Evolutionary conservation across 2,888 invertebrate genomes (phyloP), one percentile per base, ranked within the genome.

Genomic region (Lepeophtheirus nordmannii): DNA sequence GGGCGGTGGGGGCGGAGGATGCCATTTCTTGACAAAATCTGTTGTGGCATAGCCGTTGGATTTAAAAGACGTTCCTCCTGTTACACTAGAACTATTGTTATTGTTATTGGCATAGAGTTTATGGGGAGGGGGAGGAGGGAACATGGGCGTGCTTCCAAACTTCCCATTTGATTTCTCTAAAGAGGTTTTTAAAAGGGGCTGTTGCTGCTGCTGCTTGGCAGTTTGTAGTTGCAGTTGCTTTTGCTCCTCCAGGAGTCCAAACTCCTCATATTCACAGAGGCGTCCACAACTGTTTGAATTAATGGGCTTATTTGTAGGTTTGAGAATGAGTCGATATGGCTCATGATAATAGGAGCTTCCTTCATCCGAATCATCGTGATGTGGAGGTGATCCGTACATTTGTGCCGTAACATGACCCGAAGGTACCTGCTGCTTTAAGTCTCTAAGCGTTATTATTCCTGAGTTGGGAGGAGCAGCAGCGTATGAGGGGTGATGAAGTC

Each of bases 331-430:
- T 72, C 80, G 80, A 73, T 80, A 80, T 1, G 80, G 80, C 70
- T 80, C 80, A 71, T 80, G 80, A 72, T 80, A 80, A 39, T 80
- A 78, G 1, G 79, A 79, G 69, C 79, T 80, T 72, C 81, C 81
- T 69, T 79, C 79, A 72, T 80, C 74, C 12, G 79, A 79, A 71
- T 80, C 79, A 68, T 79, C 79, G 12, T 75, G 77, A 23, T 56
- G 22, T 1, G 76, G 74, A 67, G 77, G 77, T 71, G 78, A 76
- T 11, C 79, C 79, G 70, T 78, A 78, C 38, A 77, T 46, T 46
- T 46, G 53, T 46, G 53, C 53, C 1, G 53, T n/a, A 8, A 46
- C 53, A 46, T 46, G 53, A 14, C 17, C n/a, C 30, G 30, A 30
- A 7, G 30, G 30, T 30, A 5, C 3, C 53, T 46, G 53, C n/a